Base-by-base conservation (phyloP, 2,888 invertebrate genomes). In the Drosophila nigricruria region DNA sequence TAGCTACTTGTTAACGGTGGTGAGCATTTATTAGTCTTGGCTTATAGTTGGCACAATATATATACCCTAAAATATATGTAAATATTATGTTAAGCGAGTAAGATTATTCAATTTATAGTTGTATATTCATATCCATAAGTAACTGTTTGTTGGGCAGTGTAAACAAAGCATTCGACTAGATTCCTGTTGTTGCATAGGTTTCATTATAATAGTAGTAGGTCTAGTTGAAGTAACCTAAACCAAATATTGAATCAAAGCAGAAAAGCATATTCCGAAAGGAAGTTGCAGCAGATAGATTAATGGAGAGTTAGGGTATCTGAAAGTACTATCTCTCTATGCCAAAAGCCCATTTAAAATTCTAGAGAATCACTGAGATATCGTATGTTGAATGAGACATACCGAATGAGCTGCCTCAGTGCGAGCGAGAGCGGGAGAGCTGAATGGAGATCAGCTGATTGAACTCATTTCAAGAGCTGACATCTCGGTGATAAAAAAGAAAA, bases 11-110 rank as follows among this genome's bases (percentile, higher is more conserved):
- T 65, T 64, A 27, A n/a, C 49, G 38, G 49, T 53, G 49, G 9
- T 62, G 12, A 47, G 36, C 59, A 66, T 59, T 77, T 77, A 72
- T 65, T 56, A 52, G 50, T 43, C 42, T 58, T 40, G 47, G 30
- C 25, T n/a, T 25, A 57, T 12, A 53, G 57, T 10, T 27, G 4
- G 4, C 27, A n/a, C n/a, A 27, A 27, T 16, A 27, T 47, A 27
- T 47, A 47, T 18, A 6, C 0, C 47, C 2, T 25, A 57, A 34
- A 40, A 36, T n/a, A 50, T 18, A 43, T 53, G 45, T 52, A 34
- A 58, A 38, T 20, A 16, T 23, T 34, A 43, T 9, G 57, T 32
- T 47, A 56, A 30, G 38, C 47, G 25, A 36, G 36, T 40, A 47
- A 6, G 49, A 49, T 18, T 49, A 49, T 47, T 45, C 1, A 10